phyloP scores from a whole-genome alignment of 2,113 vertebrate genomes.

The Paedocypris sp. region DNA sequence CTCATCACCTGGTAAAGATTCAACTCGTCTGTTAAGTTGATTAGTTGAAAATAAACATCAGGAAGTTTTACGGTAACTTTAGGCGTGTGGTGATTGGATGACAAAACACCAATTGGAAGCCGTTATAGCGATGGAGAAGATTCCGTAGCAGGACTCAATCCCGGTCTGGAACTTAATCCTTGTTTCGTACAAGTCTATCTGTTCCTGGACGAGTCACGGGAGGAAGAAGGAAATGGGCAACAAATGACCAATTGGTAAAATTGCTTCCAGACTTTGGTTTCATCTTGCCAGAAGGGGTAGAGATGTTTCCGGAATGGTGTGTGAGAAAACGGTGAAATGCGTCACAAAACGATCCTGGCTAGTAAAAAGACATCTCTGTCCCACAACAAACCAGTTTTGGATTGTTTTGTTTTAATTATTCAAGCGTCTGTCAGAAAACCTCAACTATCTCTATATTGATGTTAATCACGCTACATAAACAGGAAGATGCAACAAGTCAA shows the following conservation, averaged over 20 bases:
- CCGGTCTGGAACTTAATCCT: background rate
- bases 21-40: background rate
- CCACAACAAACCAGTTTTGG: no score
- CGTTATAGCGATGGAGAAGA: background rate
- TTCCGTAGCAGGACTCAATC: background rate
- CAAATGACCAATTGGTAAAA: conserved; percentile 35
- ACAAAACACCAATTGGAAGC: conserved; percentile 49
- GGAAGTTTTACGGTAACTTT: background rate
- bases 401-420: no score
- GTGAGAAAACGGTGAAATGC: no score
- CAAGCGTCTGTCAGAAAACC: no score
- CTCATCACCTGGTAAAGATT: conserved; percentile 1
- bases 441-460: no score
- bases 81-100: conserved; percentile 38
- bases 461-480: no score
- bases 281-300: background rate
- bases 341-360: no score
- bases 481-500: no score
- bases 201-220: background rate
- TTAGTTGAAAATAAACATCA: background rate
- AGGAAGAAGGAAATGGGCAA: conserved; percentile 27
- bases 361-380: no score
- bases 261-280: conserved; percentile 47
- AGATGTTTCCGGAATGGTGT: background rate
- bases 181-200: background rate